Evolutionary conservation across 2,797 vertebrate species (phyloP).

Genomic region (Mormyrus proboscirostris): DNA sequence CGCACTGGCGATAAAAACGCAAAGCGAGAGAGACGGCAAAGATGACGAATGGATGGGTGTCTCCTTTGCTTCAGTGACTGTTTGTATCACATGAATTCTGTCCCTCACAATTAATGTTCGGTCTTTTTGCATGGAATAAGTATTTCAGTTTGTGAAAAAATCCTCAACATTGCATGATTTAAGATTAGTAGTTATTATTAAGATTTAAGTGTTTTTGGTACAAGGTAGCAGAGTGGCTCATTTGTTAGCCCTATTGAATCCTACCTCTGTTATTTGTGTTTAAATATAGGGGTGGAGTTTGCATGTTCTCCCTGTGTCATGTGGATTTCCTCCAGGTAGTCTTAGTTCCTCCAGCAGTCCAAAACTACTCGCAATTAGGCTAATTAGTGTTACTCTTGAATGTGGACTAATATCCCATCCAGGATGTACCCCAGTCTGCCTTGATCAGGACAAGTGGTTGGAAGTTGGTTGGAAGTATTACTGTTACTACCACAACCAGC

Average conservation of each 20-base stretch:
- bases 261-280: neutral
- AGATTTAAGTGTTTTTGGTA: neutral
- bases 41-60: neutral
- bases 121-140: neutral
- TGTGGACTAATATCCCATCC: neutral
- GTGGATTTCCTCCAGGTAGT: neutral
- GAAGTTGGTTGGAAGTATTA: neutral
- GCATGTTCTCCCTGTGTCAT: neutral
- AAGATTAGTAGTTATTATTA: neutral
- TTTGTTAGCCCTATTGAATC: neutral
- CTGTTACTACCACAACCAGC: neutral
- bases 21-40: conserved; percentile 56
- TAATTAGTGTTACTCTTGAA: neutral
- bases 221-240: neutral
- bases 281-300: neutral
- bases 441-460: neutral
- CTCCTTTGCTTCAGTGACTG: conserved; percentile 34
- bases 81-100: conserved; percentile 33
- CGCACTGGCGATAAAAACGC: conserved; percentile 53
- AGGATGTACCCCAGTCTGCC: neutral
- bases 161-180: neutral
- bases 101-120: neutral
- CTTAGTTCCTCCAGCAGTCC: neutral
- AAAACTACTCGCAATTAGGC: neutral
- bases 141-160: neutral